Percentiles rank a stretch among this genome's conserved stretches.
Evolutionary conservation across 2,888 invertebrate species (phyloP).

Genomic region (Nemoura dubitans): DNA sequence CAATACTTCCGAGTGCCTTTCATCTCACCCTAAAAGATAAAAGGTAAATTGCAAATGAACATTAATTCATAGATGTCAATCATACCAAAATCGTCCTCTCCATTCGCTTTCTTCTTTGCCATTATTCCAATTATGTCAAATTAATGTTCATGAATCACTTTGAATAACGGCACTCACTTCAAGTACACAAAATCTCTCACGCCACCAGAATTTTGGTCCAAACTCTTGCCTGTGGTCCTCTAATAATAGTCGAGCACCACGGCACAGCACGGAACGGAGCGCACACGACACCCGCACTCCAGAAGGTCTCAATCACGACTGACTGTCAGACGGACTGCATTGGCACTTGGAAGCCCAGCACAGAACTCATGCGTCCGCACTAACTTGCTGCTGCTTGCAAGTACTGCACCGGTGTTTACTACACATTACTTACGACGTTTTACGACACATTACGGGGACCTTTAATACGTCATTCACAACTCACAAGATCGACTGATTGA

Average conservation of each 20-base stretch:
- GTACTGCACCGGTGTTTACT: neutral
- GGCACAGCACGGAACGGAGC: neutral
- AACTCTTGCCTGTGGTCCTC: neutral
- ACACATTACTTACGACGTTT: neutral
- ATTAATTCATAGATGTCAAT: neutral
- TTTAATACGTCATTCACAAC: neutral
- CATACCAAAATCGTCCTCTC: neutral
- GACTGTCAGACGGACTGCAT: neutral
- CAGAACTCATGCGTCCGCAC: too few relatives aligned
- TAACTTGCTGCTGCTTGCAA: neutral
- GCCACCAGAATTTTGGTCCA: neutral
- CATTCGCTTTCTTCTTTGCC: neutral
- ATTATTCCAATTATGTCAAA: neutral
- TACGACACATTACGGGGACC: neutral
- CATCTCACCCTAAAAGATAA: too few relatives aligned
- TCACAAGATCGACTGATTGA: neutral
- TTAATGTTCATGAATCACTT: too few relatives aligned
- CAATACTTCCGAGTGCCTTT: too few relatives aligned
- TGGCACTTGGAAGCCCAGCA: too few relatives aligned
- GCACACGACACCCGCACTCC: neutral
- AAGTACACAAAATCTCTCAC: neutral
- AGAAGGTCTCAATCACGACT: neutral
- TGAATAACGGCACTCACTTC: neutral
- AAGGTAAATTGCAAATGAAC: too few relatives aligned
- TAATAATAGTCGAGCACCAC: slow-evolving; percentile 12